A percentile compares a stretch with the other conserved stretches of the same genome.
phyloP scores from a whole-genome alignment of 2,888 invertebrate genomes.

The Rugalucina vietnamica region DNA sequence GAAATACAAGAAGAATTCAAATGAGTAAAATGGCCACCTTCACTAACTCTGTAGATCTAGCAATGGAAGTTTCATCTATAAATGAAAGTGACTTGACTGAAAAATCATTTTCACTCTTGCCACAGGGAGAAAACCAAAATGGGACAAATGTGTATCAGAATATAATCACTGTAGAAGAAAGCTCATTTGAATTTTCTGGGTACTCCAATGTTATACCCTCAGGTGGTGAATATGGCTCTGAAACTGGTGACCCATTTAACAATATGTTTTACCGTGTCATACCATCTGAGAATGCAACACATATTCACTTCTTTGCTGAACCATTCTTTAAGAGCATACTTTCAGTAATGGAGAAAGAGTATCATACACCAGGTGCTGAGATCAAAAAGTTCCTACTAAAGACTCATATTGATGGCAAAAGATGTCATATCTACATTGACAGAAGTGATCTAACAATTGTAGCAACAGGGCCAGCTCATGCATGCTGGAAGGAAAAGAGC shows the following conservation, averaged over 20 bases:
- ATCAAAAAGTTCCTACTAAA: not conserved
- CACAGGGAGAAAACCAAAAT: not conserved
- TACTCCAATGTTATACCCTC: not conserved
- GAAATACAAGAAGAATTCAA: too few species aligned
- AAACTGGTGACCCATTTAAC: not conserved
- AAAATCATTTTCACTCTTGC: not conserved
- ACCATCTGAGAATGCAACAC: not conserved
- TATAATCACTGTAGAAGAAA: not conserved
- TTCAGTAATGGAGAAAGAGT: not conserved
- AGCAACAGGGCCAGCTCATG: not conserved
- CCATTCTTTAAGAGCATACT: not conserved
- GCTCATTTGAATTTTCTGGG: not conserved
- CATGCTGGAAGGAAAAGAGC: not conserved
- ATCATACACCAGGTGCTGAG: not conserved
- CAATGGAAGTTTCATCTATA: too few species aligned
- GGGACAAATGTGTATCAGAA: not conserved
- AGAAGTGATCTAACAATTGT: not conserved
- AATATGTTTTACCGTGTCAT: not conserved
- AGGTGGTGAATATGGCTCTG: not conserved
- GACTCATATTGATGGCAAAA: not conserved
- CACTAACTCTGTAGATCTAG: too few species aligned
- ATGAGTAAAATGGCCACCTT: too few species aligned
- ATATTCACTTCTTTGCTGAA: not conserved
- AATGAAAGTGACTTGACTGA: not conserved
- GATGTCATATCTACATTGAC: not conserved